Percentiles rank a stretch among this genome's conserved stretches.
These are phyloP conservation scores for Brevimyrus niger DNA, from an alignment of 2,113 vertebrate genomes.

Conservation along the genomic window DNA sequence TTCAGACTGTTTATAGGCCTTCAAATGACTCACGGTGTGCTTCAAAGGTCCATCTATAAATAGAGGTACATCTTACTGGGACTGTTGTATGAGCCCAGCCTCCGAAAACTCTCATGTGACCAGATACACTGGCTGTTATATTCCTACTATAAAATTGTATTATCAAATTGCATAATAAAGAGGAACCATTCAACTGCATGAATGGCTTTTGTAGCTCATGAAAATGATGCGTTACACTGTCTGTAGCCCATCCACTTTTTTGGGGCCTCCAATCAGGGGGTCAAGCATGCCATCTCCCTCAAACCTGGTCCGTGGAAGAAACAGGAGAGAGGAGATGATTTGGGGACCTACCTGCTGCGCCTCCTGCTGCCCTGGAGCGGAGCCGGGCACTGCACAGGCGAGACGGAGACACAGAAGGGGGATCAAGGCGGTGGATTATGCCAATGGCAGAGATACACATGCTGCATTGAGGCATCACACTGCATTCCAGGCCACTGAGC, in stretches of 20 bases:
- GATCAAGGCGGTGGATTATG: neutral
- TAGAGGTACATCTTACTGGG: neutral
- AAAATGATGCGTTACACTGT: neutral
- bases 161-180: neutral
- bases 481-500: neutral
- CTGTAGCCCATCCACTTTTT: neutral
- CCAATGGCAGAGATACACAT: neutral
- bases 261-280: neutral
- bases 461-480: neutral
- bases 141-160: neutral
- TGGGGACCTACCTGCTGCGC: constrained; percentile 62
- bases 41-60: neutral
- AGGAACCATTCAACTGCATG: neutral
- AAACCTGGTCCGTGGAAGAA: neutral
- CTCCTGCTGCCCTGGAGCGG: constrained; percentile 67
- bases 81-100: neutral
- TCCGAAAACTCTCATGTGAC: neutral
- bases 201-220: neutral
- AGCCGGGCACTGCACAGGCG: constrained; percentile 54
- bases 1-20: neutral
- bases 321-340: neutral
- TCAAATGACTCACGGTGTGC: neutral
- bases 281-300: neutral
- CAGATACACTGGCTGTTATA: neutral
- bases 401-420: neutral